These are phyloP conservation scores for Cetonia aurata DNA, from an alignment of 2,888 invertebrate genomes.

Conservation along the genomic window DNA sequence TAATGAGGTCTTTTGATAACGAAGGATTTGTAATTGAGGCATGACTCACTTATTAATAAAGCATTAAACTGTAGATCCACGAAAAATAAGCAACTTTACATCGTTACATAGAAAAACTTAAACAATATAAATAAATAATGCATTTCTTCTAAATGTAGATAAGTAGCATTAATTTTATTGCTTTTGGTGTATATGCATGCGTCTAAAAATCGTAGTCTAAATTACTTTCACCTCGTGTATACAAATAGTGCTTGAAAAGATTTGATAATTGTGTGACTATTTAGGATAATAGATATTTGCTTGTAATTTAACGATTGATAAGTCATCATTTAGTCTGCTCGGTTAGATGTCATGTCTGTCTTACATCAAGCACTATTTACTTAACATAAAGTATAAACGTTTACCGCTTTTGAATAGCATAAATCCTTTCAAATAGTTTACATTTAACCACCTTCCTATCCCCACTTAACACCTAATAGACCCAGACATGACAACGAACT, in stretches of 20 bases:
- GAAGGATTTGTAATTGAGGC: too few species aligned
- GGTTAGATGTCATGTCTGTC: slow-evolving; percentile 59
- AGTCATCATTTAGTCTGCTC: slow-evolving; percentile 29
- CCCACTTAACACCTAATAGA: slow-evolving; percentile 3
- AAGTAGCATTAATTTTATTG: too few species aligned
- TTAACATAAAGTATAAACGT: slow-evolving; percentile 9
- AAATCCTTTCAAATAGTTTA: neutral
- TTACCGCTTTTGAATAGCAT: slow-evolving; percentile 8
- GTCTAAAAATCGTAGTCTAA: neutral
- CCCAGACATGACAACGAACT: slow-evolving; percentile 46
- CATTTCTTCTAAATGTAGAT: too few species aligned
- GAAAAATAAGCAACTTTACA: too few species aligned
- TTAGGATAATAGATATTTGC: too few species aligned
- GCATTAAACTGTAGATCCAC: too few species aligned
- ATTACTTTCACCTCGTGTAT: slow-evolving; percentile 5
- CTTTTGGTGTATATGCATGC: neutral
- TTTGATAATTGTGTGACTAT: too few species aligned
- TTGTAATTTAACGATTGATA: too few species aligned
- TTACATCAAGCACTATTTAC: slow-evolving; percentile 58
- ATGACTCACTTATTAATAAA: too few species aligned
- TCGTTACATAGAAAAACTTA: too few species aligned
- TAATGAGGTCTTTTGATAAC: too few species aligned
- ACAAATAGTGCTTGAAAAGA: slow-evolving; percentile 58
- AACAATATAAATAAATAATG: too few species aligned
- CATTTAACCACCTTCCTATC: slow-evolving; percentile 1